Conservation (phyloP, 1,140 invertebrate genomes). For the Diprion similis region DNA sequence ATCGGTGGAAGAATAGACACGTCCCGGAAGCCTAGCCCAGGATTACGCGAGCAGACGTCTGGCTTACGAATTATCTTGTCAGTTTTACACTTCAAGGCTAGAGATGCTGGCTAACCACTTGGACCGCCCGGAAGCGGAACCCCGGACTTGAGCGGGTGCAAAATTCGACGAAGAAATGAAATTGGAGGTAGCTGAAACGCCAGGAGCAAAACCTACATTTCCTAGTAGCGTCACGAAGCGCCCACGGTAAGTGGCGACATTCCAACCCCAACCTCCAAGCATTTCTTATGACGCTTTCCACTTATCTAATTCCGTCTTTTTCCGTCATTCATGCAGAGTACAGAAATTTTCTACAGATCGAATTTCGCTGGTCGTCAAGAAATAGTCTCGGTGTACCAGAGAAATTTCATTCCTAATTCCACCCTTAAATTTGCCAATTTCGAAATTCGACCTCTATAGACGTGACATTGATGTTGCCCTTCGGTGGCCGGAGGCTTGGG, state of each 20-base stretch:
- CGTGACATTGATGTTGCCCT: too few species aligned
- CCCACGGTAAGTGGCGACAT: background rate
- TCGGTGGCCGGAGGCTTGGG: too few species aligned
- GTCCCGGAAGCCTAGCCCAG: too few species aligned
- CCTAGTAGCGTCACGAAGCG: background rate
- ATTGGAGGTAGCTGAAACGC: background rate
- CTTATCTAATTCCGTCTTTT: background rate
- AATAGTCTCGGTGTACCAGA: too few species aligned
- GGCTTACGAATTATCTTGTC: background rate
- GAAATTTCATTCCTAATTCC: too few species aligned
- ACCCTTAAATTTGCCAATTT: too few species aligned
- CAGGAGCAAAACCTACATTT: background rate
- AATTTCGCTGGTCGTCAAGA: background rate
- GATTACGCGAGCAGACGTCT: too few species aligned
- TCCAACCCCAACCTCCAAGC: background rate
- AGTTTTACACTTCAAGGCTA: background rate
- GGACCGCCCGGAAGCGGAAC: background rate
- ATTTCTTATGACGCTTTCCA: background rate
- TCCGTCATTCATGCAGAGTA: background rate
- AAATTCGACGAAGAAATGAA: background rate
- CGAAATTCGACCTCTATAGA: too few species aligned
- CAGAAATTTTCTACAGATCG: background rate
- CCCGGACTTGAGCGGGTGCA: background rate
- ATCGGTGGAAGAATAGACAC: too few species aligned
- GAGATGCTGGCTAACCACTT: background rate